These are phyloP conservation scores for Athalia circularis DNA, from an alignment of 2,888 invertebrate genomes.

Conservation along the genomic window DNA sequence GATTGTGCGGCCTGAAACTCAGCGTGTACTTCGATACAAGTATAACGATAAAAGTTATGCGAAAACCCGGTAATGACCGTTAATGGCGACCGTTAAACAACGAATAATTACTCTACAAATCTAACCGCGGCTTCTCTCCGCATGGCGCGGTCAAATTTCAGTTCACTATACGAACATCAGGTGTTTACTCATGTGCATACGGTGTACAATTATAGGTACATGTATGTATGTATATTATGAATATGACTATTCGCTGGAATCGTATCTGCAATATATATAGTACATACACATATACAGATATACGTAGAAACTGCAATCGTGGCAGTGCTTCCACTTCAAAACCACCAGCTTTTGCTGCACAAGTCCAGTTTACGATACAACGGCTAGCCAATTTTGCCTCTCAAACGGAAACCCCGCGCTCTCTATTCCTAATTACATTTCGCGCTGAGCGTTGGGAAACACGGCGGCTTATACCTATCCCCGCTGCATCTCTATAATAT, in stretches of 20 bases:
- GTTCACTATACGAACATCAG: neutral
- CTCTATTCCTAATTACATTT: conserved; percentile 35
- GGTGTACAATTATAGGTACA: neutral
- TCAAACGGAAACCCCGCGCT: conserved; percentile 13
- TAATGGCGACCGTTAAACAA: conserved; percentile 31
- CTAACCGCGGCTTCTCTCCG: conserved; percentile 8
- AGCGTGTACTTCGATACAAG: conserved; percentile 12
- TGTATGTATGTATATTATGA: too few species aligned
- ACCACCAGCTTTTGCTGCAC: neutral
- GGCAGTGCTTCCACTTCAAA: neutral
- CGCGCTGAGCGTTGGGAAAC: neutral
- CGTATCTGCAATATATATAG: too few species aligned
- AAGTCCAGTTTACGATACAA: conserved; percentile 24
- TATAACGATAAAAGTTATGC: conserved; percentile 24
- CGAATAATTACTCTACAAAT: conserved; percentile 37
- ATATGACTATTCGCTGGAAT: too few species aligned
- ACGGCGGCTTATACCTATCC: conserved; percentile 17
- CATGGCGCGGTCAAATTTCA: conserved; percentile 4
- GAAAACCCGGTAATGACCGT: conserved; percentile 24
- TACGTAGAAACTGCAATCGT: too few species aligned
- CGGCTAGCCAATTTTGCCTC: conserved; percentile 6
- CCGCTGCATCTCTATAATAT: neutral
- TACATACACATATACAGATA: too few species aligned
- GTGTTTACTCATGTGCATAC: neutral
- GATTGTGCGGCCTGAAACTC: neutral